phyloP scores from a whole-genome alignment of 2,797 vertebrate genomes.

The Dipus sagitta region DNA sequence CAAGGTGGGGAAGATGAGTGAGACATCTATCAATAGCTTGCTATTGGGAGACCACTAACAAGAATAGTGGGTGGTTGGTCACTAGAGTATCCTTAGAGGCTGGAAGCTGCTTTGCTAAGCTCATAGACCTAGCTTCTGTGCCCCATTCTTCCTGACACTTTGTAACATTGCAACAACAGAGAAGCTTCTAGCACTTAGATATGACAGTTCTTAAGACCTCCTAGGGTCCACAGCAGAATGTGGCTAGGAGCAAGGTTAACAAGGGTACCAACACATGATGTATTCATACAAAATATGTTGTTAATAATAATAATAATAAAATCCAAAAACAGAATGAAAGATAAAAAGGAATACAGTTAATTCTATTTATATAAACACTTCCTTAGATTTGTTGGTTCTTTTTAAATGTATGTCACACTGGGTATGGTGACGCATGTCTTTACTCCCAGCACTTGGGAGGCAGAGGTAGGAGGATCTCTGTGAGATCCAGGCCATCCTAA shows the following conservation, averaged over 20 bases:
- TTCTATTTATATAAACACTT: neutral
- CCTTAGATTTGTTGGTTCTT: neutral
- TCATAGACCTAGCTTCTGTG: neutral
- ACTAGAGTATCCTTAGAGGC: neutral
- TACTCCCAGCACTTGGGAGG: too few species aligned
- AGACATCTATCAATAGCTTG: neutral
- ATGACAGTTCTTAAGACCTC: neutral
- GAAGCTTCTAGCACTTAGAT: neutral
- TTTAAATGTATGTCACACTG: neutral
- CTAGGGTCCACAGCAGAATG: too few species aligned
- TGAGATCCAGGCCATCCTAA: too few species aligned
- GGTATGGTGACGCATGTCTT: too few species aligned
- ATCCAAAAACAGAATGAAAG: neutral
- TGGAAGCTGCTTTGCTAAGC: neutral
- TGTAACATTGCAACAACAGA: neutral
- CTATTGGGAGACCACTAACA: too few species aligned
- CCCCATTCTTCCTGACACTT: neutral
- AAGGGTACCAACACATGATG: too few species aligned
- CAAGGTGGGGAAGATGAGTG: neutral
- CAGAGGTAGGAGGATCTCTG: too few species aligned
- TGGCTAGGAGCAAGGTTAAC: too few species aligned
- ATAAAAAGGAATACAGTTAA: neutral
- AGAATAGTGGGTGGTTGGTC: neutral
- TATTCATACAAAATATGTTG: too few species aligned
- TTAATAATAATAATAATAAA: too few species aligned